A percentile compares a stretch with the other conserved stretches of the same genome.
phyloP scores from a whole-genome alignment of 2,113 vertebrate genomes.

The Lathamus discolor region DNA sequence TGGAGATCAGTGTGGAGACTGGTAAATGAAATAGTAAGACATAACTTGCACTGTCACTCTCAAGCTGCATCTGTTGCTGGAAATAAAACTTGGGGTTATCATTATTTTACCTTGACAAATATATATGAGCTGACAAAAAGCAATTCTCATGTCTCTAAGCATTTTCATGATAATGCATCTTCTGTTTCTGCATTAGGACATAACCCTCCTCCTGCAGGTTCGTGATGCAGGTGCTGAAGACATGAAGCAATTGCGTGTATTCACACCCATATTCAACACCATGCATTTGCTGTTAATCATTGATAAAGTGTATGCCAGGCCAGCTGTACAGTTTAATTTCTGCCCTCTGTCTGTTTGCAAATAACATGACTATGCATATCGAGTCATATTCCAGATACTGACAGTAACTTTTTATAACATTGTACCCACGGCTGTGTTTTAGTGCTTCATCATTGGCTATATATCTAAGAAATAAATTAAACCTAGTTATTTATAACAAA shows the following conservation, averaged over 20 bases:
- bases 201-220: neutral
- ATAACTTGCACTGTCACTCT: neutral
- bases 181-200: neutral
- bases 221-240: neutral
- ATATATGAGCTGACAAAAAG: neutral
- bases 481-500: neutral
- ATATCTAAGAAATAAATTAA: neutral
- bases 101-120: neutral
- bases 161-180: neutral
- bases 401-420: constrained; percentile 1
- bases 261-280: neutral
- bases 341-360: constrained; percentile 13
- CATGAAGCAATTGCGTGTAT: neutral
- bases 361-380: neutral
- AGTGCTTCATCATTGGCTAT: neutral
- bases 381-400: neutral
- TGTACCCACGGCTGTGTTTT: neutral
- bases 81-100: neutral
- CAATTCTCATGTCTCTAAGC: neutral
- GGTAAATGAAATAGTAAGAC: neutral
- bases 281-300: neutral
- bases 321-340: constrained; percentile 2
- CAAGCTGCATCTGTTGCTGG: constrained; percentile 10
- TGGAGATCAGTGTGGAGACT: neutral
- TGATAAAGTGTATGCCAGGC: neutral